These are phyloP conservation scores for Cliona cf. orientalis DNA, from an alignment of 37 sponge, comb jelly and placozoan species.

Conservation along the genomic window DNA sequence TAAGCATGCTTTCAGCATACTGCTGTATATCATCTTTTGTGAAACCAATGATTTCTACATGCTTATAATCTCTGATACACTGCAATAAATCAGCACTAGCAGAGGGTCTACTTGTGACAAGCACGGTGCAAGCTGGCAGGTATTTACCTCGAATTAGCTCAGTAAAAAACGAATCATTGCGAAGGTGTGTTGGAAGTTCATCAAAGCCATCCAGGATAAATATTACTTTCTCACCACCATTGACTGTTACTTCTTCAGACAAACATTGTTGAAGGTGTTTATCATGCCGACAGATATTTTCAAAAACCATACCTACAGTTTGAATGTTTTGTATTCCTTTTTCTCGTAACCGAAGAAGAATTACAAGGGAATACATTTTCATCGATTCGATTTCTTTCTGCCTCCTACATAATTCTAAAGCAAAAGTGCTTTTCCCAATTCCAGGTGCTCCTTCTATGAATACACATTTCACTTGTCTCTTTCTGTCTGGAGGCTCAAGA, in stretches of 20 bases:
- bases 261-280: neutral
- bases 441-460: conserved; percentile 47
- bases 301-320: neutral
- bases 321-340: neutral
- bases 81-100: neutral
- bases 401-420: conserved; percentile 10
- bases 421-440: conserved; percentile 36
- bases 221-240: conserved; percentile 7
- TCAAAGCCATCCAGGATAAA: conserved; percentile 48
- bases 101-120: conserved; percentile 45
- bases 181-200: conserved; percentile 8
- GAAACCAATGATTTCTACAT: conserved; percentile 37
- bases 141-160: conserved; percentile 1
- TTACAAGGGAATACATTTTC: neutral
- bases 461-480: neutral
- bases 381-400: neutral
- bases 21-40: neutral
- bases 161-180: neutral
- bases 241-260: neutral
- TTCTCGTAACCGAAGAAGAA: conserved; percentile 15
- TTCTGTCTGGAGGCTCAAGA: neutral
- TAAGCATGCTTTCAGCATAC: neutral
- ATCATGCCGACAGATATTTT: neutral
- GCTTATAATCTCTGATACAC: neutral
- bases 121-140: conserved; percentile 11